A percentile compares a stretch with the other conserved stretches of the same genome.
Conservation (phyloP, 2,888 invertebrate species). For the Leptogaster cylindrica region DNA sequence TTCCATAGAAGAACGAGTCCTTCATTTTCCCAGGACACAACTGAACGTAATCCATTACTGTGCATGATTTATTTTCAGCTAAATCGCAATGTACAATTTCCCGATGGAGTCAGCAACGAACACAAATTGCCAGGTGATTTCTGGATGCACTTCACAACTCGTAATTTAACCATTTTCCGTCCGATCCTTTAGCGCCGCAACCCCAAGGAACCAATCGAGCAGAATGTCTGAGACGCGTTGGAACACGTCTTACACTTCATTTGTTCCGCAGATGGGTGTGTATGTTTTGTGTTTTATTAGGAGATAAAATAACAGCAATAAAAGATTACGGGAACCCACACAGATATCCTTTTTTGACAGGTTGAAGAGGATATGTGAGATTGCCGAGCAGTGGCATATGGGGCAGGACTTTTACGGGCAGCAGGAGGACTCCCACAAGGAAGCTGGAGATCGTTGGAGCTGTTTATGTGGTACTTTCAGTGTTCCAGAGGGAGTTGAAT, state of each 20-base stretch:
- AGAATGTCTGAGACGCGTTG: slow-evolving; percentile 20
- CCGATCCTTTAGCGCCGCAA: background rate
- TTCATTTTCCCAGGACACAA: no score
- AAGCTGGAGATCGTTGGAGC: slow-evolving; percentile 2
- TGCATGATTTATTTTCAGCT: background rate
- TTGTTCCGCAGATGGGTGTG: background rate
- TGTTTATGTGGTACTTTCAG: slow-evolving; percentile 22
- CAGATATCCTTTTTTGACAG: slow-evolving; percentile 11
- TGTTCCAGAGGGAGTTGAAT: slow-evolving; percentile 14
- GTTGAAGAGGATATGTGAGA: background rate
- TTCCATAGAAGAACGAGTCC: no score
- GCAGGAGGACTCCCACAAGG: background rate
- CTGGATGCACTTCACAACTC: slow-evolving; percentile 36
- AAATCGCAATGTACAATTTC: background rate
- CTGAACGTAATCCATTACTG: no score
- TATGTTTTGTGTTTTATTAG: slow-evolving; percentile 15
- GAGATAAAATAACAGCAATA: slow-evolving; percentile 39
- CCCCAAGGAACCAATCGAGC: slow-evolving; percentile 24
- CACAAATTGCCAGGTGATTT: slow-evolving; percentile 13
- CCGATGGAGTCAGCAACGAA: background rate
- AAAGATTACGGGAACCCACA: slow-evolving; percentile 35
- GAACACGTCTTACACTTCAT: background rate
- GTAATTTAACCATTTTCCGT: slow-evolving; percentile 42
- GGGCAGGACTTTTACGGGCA: background rate
- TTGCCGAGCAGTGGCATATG: background rate